Conservation (phyloP, 2,888 invertebrate genomes). For the Drosophila mayaguana region DNA sequence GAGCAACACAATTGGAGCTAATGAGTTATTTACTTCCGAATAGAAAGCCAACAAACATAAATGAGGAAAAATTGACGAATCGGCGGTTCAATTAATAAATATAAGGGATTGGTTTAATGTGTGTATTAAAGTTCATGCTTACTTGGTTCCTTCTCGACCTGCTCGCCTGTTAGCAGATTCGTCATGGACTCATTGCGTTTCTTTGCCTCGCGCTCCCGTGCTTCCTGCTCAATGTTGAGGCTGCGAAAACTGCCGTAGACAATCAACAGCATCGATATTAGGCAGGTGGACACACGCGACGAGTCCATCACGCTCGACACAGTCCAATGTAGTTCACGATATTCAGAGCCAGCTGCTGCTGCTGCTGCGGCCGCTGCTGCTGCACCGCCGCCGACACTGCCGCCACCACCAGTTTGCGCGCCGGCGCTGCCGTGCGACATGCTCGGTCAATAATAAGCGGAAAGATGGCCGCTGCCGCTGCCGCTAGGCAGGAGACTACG, state of each 20-base stretch:
- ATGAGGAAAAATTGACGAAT: background rate
- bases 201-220: slow-evolving; percentile 92
- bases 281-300: slow-evolving; percentile 97
- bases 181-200: slow-evolving; percentile 87
- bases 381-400: slow-evolving; percentile 73
- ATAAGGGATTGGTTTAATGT: background rate
- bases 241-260: slow-evolving; percentile 99
- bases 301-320: slow-evolving; percentile 97
- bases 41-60: background rate
- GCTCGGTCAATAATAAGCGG: slow-evolving; percentile 61
- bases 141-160: slow-evolving; percentile 86
- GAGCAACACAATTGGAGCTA: background rate
- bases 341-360: slow-evolving; percentile 79
- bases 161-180: slow-evolving; percentile 85
- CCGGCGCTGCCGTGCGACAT: slow-evolving; percentile 83
- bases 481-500: slow-evolving; percentile 30
- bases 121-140: background rate
- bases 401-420: slow-evolving; percentile 79
- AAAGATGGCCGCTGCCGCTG: slow-evolving; percentile 26
- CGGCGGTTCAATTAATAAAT: background rate
- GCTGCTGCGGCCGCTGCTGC: slow-evolving; percentile 55
- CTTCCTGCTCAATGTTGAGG: slow-evolving; percentile 97
- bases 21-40: background rate
- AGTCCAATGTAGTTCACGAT: slow-evolving; percentile 92
- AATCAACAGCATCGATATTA: slow-evolving; percentile 98